Percentiles rank a stretch among this genome's conserved stretches.
Evolutionary conservation across 2,113 vertebrate genomes (phyloP).

Genomic region (Aramus guarauna): DNA sequence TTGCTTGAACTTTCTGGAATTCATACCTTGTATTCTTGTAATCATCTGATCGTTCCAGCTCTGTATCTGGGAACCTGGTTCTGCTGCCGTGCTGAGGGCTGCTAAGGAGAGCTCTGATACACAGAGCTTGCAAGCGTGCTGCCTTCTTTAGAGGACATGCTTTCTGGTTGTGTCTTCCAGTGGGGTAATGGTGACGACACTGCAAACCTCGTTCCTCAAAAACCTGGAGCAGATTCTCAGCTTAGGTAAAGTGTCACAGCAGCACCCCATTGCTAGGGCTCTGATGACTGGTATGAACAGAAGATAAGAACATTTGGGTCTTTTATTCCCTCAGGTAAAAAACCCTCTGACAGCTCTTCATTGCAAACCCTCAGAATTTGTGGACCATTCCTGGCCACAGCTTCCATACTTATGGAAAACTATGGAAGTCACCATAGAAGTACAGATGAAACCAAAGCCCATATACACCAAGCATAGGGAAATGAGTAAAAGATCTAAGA

Average conservation of each 20-base stretch:
- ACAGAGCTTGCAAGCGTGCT: neutral
- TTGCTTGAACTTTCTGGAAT: constrained; percentile 44
- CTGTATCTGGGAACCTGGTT: neutral
- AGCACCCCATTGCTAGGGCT: neutral
- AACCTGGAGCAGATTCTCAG: neutral
- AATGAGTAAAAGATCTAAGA: neutral
- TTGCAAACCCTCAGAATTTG: neutral
- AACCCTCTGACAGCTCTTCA: neutral
- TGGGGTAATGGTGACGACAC: neutral
- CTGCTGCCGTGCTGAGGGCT: neutral
- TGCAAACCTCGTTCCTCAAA: neutral
- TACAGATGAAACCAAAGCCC: neutral
- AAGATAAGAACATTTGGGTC: neutral
- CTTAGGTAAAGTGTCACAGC: neutral
- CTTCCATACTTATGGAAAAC: neutral
- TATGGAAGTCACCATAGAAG: neutral
- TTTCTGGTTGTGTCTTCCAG: neutral
- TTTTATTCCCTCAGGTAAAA: neutral
- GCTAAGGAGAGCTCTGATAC: neutral
- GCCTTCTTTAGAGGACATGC: neutral
- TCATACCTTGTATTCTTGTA: constrained; percentile 4
- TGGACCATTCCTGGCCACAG: neutral
- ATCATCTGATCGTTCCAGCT: neutral
- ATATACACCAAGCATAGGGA: neutral
- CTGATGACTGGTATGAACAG: neutral